These are phyloP conservation scores for Pandion haliaetus DNA, from an alignment of 2,113 vertebrate genomes.

Conservation along the genomic window DNA sequence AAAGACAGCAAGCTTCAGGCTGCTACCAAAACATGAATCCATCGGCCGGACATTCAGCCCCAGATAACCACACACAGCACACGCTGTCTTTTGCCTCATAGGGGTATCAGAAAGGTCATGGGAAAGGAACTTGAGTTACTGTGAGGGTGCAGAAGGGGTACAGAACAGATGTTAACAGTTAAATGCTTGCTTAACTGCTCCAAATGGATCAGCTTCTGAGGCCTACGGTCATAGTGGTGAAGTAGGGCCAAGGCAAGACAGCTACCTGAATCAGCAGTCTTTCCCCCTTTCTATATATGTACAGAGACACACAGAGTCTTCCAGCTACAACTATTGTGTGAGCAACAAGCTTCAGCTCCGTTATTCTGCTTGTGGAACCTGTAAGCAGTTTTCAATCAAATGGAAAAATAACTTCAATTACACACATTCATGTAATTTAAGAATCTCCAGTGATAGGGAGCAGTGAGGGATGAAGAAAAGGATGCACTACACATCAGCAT, in stretches of 20 bases:
- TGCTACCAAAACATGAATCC: neutral
- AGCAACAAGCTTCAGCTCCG: neutral
- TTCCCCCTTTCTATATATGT: neutral
- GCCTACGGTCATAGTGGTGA: neutral
- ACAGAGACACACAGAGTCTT: neutral
- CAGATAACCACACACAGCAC: neutral
- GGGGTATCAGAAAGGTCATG: neutral
- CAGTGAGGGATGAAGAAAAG: neutral
- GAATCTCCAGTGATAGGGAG: neutral
- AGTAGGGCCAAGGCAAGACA: neutral
- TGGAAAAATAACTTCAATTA: neutral
- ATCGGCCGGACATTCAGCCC: neutral
- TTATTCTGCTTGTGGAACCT: neutral
- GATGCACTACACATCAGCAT: neutral
- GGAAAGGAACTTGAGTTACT: neutral
- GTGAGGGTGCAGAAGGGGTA: neutral
- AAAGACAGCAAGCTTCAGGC: neutral
- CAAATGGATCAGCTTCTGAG: neutral
- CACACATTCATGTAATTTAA: neutral
- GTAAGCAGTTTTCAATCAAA: neutral
- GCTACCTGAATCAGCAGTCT: neutral
- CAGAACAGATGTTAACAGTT: neutral
- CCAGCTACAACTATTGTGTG: neutral
- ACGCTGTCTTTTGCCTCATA: neutral
- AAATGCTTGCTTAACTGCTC: neutral